Conservation (phyloP, 2,888 invertebrate genomes). For the Drosophila falleni region DNA sequence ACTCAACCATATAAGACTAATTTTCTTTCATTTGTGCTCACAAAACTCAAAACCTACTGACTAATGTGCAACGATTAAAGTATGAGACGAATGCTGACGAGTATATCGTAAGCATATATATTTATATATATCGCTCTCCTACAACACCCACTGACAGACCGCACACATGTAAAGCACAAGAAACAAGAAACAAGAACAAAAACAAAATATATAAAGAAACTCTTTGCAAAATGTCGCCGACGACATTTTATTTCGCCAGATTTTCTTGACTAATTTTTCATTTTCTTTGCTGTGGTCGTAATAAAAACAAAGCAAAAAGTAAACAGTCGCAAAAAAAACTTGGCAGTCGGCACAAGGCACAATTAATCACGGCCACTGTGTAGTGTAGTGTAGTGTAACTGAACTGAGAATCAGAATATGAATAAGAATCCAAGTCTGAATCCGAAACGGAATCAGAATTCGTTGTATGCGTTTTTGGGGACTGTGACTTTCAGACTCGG, state of each 20-base stretch:
- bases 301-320: constrained; percentile 14
- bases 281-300: constrained; percentile 65
- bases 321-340: constrained; percentile 24
- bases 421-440: constrained; percentile 4
- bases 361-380: constrained; percentile 73
- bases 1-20: background rate
- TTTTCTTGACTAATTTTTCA: constrained; percentile 84
- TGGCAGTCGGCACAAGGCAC: constrained; percentile 66
- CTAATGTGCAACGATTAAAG: constrained; percentile 75
- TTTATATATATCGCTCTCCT: constrained; percentile 14
- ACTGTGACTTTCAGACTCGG: constrained; percentile 36
- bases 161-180: constrained; percentile 38
- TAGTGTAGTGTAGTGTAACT: constrained; percentile 20
- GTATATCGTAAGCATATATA: constrained; percentile 9
- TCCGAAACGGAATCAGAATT: background rate
- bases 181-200: constrained; percentile 18
- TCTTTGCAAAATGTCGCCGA: constrained; percentile 84
- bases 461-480: constrained; percentile 23
- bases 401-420: constrained; percentile 39
- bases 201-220: constrained; percentile 35
- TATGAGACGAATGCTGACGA: constrained; percentile 38
- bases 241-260: constrained; percentile 85
- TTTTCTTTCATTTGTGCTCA: constrained; percentile 9
- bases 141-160: constrained; percentile 40
- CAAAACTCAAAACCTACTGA: constrained; percentile 55